A percentile compares a stretch with the other conserved stretches of the same genome.
Conservation (phyloP, 2,113 vertebrate genomes). For the Gnathonemus longibarbis region DNA sequence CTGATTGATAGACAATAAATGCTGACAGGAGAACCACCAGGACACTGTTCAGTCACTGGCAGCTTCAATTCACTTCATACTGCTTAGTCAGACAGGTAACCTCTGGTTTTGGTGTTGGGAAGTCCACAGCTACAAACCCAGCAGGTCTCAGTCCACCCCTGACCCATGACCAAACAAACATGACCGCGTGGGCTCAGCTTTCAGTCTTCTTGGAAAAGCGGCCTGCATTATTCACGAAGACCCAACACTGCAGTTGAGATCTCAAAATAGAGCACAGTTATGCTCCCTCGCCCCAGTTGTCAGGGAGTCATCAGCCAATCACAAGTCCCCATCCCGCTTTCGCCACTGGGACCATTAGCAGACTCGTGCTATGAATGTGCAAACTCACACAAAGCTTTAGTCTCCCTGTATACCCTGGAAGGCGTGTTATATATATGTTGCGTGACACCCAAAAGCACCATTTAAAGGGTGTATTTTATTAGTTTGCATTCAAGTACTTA, state of each 20-base stretch:
- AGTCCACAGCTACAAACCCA: not conserved
- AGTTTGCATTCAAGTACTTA: not conserved
- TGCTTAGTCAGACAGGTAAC: not conserved
- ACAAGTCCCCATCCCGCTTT: conserved; percentile 8
- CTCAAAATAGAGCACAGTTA: conserved; percentile 22
- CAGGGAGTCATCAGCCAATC: conserved; percentile 15
- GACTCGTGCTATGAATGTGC: not conserved
- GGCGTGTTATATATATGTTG: not conserved
- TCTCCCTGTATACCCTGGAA: not conserved
- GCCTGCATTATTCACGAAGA: conserved; percentile 37
- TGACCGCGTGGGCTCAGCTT: conserved; percentile 24
- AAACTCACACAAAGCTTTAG: not conserved
- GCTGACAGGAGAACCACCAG: not conserved
- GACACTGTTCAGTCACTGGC: not conserved
- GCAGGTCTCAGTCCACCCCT: not conserved
- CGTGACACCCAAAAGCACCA: not conserved
- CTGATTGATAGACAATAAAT: not conserved
- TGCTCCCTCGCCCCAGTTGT: conserved; percentile 1
- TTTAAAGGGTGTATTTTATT: not conserved
- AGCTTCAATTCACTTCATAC: not conserved
- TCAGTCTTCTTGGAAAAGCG: conserved; percentile 16
- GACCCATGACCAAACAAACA: not conserved
- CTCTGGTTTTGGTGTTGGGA: not conserved
- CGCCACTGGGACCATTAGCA: not conserved
- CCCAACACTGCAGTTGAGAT: conserved; percentile 22